A percentile compares a stretch with the other conserved stretches of the same genome.
Evolutionary conservation across 2,888 invertebrate species (phyloP).

Genomic region (Troides aeacus): DNA sequence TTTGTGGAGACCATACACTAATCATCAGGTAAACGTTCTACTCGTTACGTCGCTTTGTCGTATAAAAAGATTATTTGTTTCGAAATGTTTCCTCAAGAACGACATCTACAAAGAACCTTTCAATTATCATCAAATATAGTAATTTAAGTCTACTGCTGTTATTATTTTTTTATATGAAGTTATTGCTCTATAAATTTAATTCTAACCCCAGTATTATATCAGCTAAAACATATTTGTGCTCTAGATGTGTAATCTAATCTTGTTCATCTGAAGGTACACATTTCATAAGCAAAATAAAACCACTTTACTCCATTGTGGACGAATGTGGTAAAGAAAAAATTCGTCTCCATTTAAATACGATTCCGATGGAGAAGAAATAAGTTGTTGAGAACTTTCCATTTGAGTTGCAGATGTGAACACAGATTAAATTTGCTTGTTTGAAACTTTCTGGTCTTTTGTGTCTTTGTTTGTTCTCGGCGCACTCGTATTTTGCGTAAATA

Average conservation of each 20-base stretch:
- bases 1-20: too few relatives aligned
- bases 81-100: too few relatives aligned
- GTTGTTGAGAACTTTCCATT: conserved; percentile 10
- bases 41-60: too few relatives aligned
- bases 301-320: background rate
- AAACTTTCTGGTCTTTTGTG: conserved; percentile 1
- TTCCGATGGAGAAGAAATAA: conserved; percentile 1
- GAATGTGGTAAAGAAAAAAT: background rate
- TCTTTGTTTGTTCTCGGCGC: background rate
- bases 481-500: background rate
- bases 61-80: too few relatives aligned
- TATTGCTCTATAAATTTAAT: too few relatives aligned
- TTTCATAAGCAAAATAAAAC: background rate
- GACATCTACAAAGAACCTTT: too few relatives aligned
- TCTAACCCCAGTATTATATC: too few relatives aligned
- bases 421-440: background rate
- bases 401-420: background rate
- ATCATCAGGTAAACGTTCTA: too few relatives aligned
- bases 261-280: background rate
- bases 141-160: too few relatives aligned
- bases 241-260: background rate
- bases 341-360: conserved; percentile 2
- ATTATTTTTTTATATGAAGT: too few relatives aligned
- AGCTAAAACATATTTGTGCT: too few relatives aligned
- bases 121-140: too few relatives aligned